Evolutionary conservation across 1,140 invertebrate species (phyloP), one percentile per base, ranked within the genome.

Genomic region (Heliconius hermathena): DNA sequence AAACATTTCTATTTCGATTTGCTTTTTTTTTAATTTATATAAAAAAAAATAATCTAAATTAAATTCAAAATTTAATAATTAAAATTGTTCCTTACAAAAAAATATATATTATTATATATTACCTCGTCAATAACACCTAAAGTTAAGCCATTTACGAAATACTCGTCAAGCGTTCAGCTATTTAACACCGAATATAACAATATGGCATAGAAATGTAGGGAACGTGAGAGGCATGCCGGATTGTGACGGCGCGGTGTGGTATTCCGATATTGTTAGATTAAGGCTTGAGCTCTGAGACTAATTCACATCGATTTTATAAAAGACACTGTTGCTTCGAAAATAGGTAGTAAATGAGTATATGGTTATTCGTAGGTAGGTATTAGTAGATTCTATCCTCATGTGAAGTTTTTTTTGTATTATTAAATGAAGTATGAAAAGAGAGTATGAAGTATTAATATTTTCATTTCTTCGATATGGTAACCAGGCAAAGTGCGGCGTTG

Each of bases 121-220:
- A 16, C 13, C 4, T 11, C 22, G 8, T 66, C 60, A 22, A 22
- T 66, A 66, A 66, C 60, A 8, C 26, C 60, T 60, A 13, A 66
- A 29, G 0, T 66, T 16, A 26, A 71, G 41, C 26, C 11, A 71
- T 76, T 76, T 77, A 29, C 38, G 60, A 29, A 71, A 74, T 71
- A 66, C 26, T 36, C 36, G n/a, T 60, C 57, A 26, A 73, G 73
- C 73, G 18, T 36, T 57, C 49, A 33, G 73, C n/a, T 66, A 76
- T 70, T 76, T 76, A 38, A 71, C 74, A 76, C 74, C 60, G 54
- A 76, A 60, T 76, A 76, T 75, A 75, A 75, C 60, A 76, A 70
- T 76, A 76, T 49, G 36, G 36, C 74, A 46, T 76, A 2, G 74
- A 70, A 70, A 76, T 71, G 74, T 46, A 18, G 16, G 60, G 60